phyloP scores from a whole-genome alignment of 37 sponge, comb jelly and placozoan species.

The Aphrocallistes beatrix region DNA sequence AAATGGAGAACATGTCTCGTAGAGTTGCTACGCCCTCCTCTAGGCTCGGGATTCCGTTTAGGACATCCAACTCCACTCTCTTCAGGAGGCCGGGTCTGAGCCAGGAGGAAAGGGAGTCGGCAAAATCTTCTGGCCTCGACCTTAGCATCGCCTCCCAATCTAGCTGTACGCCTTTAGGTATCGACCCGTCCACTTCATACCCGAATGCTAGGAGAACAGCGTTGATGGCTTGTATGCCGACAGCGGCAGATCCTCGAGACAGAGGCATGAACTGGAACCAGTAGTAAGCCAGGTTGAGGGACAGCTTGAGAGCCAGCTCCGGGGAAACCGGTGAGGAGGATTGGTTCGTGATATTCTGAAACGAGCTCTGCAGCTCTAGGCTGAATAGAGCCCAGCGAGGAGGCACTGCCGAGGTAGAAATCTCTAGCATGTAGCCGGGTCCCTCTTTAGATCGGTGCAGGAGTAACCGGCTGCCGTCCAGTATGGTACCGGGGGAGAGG shows the following conservation, averaged over 20 bases:
- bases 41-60: background rate
- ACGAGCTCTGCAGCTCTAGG: background rate
- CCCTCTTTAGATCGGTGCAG: background rate
- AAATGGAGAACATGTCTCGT: background rate
- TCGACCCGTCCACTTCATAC: background rate
- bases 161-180: background rate
- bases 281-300: background rate
- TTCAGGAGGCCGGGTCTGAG: background rate
- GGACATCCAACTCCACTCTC: background rate
- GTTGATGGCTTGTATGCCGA: background rate
- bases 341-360: background rate
- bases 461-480: background rate
- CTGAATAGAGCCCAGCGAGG: background rate
- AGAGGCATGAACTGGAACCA: constrained; percentile 19
- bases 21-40: background rate
- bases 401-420: background rate
- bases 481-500: background rate
- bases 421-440: background rate
- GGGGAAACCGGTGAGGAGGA: background rate
- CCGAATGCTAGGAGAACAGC: background rate
- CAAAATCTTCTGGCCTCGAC: background rate
- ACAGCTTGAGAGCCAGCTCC: background rate
- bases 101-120: background rate
- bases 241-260: background rate
- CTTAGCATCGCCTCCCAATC: constrained; percentile 1